These are phyloP conservation scores for Temnothorax ravouxi DNA, from an alignment of 2,888 invertebrate species.

Conservation along the genomic window DNA sequence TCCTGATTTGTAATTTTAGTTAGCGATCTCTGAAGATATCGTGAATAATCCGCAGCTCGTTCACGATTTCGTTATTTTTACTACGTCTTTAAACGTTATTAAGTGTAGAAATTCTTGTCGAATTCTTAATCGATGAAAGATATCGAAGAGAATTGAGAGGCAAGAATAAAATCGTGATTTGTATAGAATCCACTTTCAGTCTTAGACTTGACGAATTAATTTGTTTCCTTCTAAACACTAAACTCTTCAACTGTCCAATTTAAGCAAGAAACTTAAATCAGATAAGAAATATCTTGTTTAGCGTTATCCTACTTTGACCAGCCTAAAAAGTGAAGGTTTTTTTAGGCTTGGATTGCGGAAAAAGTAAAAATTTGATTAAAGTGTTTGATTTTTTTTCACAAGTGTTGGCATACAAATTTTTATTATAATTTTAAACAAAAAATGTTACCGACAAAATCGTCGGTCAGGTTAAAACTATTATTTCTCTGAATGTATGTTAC, in stretches of 20 bases:
- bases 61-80: neutral
- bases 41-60: neutral
- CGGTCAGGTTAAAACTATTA: too few species aligned
- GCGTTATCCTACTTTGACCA: neutral
- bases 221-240: neutral
- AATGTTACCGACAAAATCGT: too few species aligned
- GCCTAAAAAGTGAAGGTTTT: neutral
- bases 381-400: too few species aligned
- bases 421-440: too few species aligned
- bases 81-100: neutral
- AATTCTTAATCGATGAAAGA: neutral
- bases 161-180: neutral
- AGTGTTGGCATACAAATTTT: too few species aligned
- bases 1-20: slow-evolving; percentile 5
- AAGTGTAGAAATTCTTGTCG: neutral
- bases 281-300: neutral
- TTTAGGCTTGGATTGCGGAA: neutral
- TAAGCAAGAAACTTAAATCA: neutral
- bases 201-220: neutral
- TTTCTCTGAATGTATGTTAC: too few species aligned
- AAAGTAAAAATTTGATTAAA: too few species aligned
- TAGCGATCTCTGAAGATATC: neutral
- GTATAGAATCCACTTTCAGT: neutral
- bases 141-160: neutral
- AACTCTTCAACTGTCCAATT: neutral